phyloP scores from a whole-genome alignment of 2,113 vertebrate species.

The Carassius gibelio region DNA sequence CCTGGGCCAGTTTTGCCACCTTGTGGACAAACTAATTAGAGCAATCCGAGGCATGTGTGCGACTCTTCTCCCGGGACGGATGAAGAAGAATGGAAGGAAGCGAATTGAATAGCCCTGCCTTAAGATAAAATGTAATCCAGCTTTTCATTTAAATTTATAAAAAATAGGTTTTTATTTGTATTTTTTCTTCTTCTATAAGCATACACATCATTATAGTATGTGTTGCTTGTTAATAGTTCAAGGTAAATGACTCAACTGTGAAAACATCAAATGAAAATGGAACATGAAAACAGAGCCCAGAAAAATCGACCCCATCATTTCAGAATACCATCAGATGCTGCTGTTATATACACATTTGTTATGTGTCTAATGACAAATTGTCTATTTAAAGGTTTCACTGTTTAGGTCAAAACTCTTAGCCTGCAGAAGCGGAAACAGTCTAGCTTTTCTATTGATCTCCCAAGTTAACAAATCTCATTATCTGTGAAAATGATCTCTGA shows the following conservation, averaged over 20 bases:
- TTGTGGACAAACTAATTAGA: too few relatives aligned
- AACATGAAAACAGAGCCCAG: background rate
- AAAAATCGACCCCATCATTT: background rate
- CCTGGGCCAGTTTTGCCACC: too few relatives aligned
- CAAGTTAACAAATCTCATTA: slow-evolving; percentile 56
- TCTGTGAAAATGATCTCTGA: slow-evolving; percentile 56
- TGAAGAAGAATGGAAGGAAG: too few relatives aligned
- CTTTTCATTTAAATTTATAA: too few relatives aligned
- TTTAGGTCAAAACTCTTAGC: slow-evolving; percentile 3
- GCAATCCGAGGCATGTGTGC: too few relatives aligned
- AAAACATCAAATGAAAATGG: background rate
- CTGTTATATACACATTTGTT: background rate
- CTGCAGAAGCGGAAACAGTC: background rate
- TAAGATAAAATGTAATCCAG: too few relatives aligned
- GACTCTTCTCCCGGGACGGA: too few relatives aligned
- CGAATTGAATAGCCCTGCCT: too few relatives aligned
- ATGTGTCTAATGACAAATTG: slow-evolving; percentile 22
- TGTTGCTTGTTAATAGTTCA: background rate
- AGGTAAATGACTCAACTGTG: background rate
- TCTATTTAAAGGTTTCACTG: slow-evolving; percentile 29
- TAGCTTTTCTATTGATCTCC: slow-evolving; percentile 41
- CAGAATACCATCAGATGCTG: background rate
- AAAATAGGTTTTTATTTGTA: too few relatives aligned
- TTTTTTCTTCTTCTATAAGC: too few relatives aligned
- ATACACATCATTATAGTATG: too few relatives aligned